Evolutionary conservation across 2,113 vertebrate species (phyloP).

Genomic region (Tonatia bakeri): DNA sequence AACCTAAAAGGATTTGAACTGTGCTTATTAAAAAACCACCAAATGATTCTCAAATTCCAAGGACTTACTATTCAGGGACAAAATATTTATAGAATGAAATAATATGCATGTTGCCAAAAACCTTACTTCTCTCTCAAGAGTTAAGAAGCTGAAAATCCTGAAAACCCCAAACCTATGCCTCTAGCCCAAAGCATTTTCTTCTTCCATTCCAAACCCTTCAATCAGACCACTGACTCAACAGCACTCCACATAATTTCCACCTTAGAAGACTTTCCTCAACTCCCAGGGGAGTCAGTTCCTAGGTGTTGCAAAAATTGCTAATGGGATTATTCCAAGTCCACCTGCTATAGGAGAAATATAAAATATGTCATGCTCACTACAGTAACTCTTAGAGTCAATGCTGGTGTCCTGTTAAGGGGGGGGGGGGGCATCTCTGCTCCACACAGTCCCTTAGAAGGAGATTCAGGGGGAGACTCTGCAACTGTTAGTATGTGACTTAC

Average conservation of each 20-base stretch:
- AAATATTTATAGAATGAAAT: neutral
- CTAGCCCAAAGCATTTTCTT: neutral
- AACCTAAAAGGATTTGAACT: neutral
- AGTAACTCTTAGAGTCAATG: too few species aligned
- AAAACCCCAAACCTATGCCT: neutral
- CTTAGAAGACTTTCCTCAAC: too few species aligned
- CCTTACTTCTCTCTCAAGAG: neutral
- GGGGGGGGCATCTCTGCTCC: neutral
- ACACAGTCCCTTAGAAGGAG: neutral
- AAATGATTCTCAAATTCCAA: neutral
- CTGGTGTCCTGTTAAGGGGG: too few species aligned
- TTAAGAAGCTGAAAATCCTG: neutral
- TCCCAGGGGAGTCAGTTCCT: too few species aligned
- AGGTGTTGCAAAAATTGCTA: too few species aligned
- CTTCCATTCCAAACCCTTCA: neutral
- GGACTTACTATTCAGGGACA: neutral
- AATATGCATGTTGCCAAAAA: neutral
- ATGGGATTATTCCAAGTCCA: too few species aligned
- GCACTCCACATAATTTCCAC: too few species aligned
- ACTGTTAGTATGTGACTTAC: neutral
- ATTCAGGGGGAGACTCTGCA: neutral
- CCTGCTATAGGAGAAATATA: too few species aligned
- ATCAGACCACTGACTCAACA: neutral
- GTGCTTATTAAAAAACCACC: neutral
- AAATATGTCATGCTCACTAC: too few species aligned